Conservation (phyloP, 2,797 vertebrate species). For the Basileuterus tristriatus region DNA sequence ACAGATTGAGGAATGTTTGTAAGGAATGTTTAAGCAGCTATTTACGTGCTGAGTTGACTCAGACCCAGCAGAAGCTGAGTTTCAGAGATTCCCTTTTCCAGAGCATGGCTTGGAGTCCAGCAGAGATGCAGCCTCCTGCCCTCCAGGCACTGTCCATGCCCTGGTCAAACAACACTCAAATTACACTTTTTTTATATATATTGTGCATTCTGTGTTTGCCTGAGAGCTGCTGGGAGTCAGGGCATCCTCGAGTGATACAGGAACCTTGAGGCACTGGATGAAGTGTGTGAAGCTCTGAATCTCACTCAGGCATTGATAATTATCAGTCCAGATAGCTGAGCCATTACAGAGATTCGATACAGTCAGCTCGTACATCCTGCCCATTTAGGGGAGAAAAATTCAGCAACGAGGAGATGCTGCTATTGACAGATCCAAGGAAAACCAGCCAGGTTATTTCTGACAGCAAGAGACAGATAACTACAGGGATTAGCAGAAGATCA, state of each 20-base stretch:
- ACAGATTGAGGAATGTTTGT: not conserved
- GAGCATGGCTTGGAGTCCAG: not conserved
- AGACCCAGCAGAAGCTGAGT: not conserved
- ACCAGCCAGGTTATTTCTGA: not conserved
- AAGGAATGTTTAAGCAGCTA: not conserved
- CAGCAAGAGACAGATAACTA: not conserved
- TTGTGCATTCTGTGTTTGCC: not conserved
- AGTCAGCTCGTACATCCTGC: not conserved
- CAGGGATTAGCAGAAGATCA: not conserved
- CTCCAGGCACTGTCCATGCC: not conserved
- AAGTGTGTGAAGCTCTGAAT: not conserved
- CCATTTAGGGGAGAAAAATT: slow-evolving; percentile 58
- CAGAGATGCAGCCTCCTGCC: not conserved
- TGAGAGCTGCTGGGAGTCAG: not conserved
- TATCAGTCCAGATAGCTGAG: not conserved
- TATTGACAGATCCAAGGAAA: not conserved
- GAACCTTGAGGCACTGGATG: not conserved
- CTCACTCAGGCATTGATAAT: slow-evolving; percentile 18
- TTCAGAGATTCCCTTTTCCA: not conserved
- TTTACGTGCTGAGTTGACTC: not conserved
- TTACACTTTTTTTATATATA: no score
- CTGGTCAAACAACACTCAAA: not conserved
- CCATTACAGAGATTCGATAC: not conserved
- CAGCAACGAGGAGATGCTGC: not conserved
- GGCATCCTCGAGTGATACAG: not conserved